Evolutionary conservation across 2,888 invertebrate genomes (phyloP).

Genomic region (Stratiomys singularior): DNA sequence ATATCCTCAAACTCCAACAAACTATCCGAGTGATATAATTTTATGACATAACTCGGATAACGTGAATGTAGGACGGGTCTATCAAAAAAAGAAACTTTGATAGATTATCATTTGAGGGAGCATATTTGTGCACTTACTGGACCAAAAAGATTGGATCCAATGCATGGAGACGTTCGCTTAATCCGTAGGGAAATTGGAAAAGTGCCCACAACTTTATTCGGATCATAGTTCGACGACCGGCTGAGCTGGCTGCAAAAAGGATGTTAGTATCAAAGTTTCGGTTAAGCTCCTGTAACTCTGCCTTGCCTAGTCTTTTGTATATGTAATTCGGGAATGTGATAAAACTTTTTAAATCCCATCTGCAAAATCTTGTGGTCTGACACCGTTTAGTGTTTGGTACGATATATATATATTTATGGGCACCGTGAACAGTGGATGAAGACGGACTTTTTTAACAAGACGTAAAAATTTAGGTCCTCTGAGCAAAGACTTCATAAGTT

Average conservation of each 20-base stretch:
- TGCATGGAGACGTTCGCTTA: neutral
- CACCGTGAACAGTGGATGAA: too few relatives aligned
- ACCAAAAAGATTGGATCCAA: neutral
- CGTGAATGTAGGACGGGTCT: neutral
- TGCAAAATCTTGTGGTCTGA: neutral
- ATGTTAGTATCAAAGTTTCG: neutral
- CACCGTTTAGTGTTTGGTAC: neutral
- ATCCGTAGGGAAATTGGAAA: conserved; percentile 21
- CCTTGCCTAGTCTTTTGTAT: neutral
- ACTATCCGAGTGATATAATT: neutral
- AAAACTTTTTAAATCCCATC: conserved; percentile 1
- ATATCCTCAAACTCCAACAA: neutral
- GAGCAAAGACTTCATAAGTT: too few relatives aligned
- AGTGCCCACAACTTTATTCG: neutral
- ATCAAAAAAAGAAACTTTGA: conserved; percentile 14
- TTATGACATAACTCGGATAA: neutral
- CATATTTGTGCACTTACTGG: conserved; percentile 1
- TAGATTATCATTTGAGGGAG: conserved; percentile 13
- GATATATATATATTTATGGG: too few relatives aligned
- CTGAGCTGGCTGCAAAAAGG: neutral
- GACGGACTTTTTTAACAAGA: too few relatives aligned
- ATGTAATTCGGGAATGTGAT: conserved; percentile 5
- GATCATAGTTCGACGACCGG: neutral
- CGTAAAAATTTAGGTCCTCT: too few relatives aligned
- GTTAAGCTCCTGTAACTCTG: neutral